Percentiles rank a stretch among this genome's conserved stretches.
phyloP scores from a whole-genome alignment of 2,113 vertebrate species.

The Megaptera novaeangliae region DNA sequence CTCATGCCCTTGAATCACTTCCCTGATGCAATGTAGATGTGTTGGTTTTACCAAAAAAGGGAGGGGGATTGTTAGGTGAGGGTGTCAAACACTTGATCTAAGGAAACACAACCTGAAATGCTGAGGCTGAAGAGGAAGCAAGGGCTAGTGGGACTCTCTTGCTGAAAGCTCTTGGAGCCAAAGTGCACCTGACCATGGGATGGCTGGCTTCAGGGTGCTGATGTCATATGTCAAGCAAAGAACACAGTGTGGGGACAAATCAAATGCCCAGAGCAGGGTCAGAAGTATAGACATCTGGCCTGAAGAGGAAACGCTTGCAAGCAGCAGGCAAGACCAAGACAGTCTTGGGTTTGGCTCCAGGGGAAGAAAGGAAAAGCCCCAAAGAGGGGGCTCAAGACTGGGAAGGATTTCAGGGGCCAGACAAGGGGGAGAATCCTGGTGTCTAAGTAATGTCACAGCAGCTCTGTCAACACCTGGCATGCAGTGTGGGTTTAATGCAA shows the following conservation, averaged over 20 bases:
- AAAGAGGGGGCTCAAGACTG: not conserved
- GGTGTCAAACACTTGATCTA: not conserved
- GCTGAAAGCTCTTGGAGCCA: not conserved
- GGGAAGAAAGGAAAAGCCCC: not conserved
- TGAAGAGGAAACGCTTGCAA: not conserved
- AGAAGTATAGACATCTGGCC: not conserved
- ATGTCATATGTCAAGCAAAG: not conserved
- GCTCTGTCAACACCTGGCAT: not conserved
- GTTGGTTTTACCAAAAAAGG: not conserved
- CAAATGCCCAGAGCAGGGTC: not conserved
- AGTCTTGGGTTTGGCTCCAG: not conserved
- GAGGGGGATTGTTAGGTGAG: rapidly evolving
- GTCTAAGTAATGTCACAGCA: not conserved
- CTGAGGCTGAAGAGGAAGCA: not conserved
- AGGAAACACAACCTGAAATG: not conserved
- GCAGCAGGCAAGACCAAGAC: not conserved
- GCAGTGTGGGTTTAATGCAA: not conserved
- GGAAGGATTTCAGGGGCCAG: not conserved
- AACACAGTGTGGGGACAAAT: not conserved
- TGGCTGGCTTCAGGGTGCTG: not conserved
- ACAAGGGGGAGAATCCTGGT: not conserved
- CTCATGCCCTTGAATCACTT: not conserved
- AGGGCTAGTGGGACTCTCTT: not conserved
- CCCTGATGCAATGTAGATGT: not conserved
- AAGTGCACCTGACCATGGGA: not conserved